Base-by-base conservation (phyloP, 2,888 invertebrate genomes). In the Diaprepes abbreviatus region DNA sequence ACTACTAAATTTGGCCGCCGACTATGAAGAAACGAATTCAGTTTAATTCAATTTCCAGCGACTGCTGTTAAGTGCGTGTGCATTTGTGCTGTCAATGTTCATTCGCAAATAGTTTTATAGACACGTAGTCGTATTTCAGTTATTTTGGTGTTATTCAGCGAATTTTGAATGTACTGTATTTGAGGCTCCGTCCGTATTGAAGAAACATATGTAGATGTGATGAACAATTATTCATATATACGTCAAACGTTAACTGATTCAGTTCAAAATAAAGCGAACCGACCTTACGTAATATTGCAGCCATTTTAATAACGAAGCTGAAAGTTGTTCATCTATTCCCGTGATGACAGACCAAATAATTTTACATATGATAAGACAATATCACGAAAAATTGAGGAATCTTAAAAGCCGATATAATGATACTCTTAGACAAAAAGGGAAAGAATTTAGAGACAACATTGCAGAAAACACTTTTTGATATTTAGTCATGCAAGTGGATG, bases 1-100 rank as follows among this genome's bases (percentile, higher is more conserved):
- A 33, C 33, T 14, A 6, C 36, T 36, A 36, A 36, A 36, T 36
- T 36, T 36, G 36, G 36, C 36, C 36, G 36, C 36, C 36, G 36
- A 36, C 36, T 36, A 14, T 14, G n/a, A 36, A 9, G 36, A 36
- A 36, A 36, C 36, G 5, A 36, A 36, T 14, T 3, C 4, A 14
- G 9, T 9, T 36, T 36, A 10, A 36, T 10, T 36, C 4, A 14
- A 12, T 36, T 36, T 36, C 36, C 36, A 36, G 36, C 10, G 36
- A 3, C 5, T 36, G 36, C 12, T 36, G 36, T 36, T 33, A 36
- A 3, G 10, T 36, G 36, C 10, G 3, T 36, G 36, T 36, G 36
- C 10, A 10, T 36, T 36, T 36, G 10, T 12, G 10, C 36, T 36
- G 36, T 36, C 36, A 36, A 36, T 36, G 12, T 36, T 36, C 36